Conservation (phyloP, 2,797 vertebrate species). For the Aldrovandia affinis region DNA sequence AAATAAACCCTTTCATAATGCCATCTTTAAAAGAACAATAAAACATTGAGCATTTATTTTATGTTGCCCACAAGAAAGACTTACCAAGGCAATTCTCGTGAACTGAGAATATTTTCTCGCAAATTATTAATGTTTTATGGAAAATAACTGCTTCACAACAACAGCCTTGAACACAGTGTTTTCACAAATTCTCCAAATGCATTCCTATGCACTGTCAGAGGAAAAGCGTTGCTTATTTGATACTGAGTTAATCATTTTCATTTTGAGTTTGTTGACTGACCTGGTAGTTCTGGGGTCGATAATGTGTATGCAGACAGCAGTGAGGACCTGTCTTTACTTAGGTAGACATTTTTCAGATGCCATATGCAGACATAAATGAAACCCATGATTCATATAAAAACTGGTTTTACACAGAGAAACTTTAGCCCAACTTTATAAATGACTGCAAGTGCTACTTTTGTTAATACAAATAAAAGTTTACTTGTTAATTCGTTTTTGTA, state of each 20-base stretch:
- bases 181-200: neutral
- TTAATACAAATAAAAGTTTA: neutral
- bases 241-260: slow-evolving; percentile 29
- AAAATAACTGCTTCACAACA: neutral
- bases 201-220: neutral
- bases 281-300: neutral
- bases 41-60: neutral
- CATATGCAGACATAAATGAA: slow-evolving; percentile 22
- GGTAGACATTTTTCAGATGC: neutral
- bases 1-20: neutral
- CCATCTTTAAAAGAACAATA: neutral
- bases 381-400: neutral
- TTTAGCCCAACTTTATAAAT: neutral
- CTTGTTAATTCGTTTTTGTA: neutral
- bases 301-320: neutral
- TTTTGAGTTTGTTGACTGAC: neutral
- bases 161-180: neutral
- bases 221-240: neutral
- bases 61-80: neutral
- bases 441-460: neutral
- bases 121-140: neutral
- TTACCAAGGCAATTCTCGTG: neutral
- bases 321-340: neutral
- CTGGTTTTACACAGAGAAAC: neutral
- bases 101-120: neutral